phyloP scores from a whole-genome alignment of 2,888 invertebrate species.

The Pachymerium ferrugineum region DNA sequence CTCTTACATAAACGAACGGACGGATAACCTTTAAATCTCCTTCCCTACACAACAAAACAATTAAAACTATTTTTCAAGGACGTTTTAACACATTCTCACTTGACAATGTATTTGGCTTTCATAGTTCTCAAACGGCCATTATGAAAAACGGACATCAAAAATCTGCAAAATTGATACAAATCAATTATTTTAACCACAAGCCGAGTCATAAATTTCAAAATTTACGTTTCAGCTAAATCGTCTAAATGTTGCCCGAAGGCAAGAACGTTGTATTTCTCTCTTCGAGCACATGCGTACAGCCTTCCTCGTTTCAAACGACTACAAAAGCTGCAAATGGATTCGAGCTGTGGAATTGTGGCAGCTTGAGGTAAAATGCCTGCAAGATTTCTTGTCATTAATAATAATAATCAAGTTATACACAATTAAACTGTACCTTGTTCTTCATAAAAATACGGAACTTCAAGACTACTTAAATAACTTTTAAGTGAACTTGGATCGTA shows the following conservation, averaged over 20 bases:
- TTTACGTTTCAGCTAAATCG: constrained; percentile 63
- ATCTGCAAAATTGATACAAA: constrained; percentile 49
- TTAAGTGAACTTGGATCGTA: constrained; percentile 62
- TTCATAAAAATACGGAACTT: constrained; percentile 70
- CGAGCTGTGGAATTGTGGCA: constrained; percentile 47
- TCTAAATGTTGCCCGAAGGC: constrained; percentile 82
- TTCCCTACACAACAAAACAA: not conserved
- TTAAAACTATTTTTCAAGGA: not conserved
- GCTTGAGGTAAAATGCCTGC: constrained; percentile 55
- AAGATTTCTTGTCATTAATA: constrained; percentile 29
- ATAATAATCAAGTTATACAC: constrained; percentile 37
- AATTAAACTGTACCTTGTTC: too few species aligned
- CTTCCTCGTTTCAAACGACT: constrained; percentile 65
- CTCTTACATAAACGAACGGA: constrained; percentile 80
- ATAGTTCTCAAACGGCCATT: constrained; percentile 71
- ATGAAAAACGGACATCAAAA: constrained; percentile 73
- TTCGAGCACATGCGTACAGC: constrained; percentile 66
- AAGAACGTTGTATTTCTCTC: constrained; percentile 76
- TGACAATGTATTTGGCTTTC: constrained; percentile 69
- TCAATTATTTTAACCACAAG: not conserved
- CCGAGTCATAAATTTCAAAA: not conserved
- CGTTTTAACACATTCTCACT: constrained; percentile 49
- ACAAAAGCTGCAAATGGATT: constrained; percentile 65
- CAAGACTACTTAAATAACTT: constrained; percentile 66
- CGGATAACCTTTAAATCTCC: constrained; percentile 47